Evolutionary conservation across 2,113 vertebrate species (phyloP).

Genomic region (Sinocyclocheilus rhinocerous): DNA sequence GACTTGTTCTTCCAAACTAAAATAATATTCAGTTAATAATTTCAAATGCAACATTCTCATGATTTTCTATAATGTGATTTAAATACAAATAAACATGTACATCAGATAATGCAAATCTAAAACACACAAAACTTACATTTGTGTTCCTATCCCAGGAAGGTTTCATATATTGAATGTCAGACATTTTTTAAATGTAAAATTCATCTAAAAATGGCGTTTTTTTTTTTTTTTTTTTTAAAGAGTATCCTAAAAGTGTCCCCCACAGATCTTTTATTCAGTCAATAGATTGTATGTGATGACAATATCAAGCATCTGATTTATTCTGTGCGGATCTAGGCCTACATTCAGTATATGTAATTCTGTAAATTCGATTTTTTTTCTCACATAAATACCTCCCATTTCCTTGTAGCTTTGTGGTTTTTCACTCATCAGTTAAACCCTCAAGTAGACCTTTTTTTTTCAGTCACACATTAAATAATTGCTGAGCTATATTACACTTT

Average conservation of each 20-base stretch:
- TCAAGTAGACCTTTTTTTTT: constrained; percentile 21
- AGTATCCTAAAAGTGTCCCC: no score
- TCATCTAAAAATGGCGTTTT: background rate
- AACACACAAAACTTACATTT: background rate
- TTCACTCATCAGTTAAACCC: background rate
- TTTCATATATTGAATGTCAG: background rate
- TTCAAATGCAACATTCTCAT: background rate
- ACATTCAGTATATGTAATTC: background rate
- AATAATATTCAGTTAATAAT: background rate
- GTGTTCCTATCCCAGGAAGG: background rate
- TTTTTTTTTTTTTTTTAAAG: no score
- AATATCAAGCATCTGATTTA: background rate
- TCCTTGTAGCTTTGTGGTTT: background rate
- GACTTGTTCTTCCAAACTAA: constrained; percentile 7
- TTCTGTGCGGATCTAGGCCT: background rate
- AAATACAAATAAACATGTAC: background rate
- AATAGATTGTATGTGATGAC: no score
- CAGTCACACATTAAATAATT: constrained; percentile 2
- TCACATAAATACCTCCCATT: background rate
- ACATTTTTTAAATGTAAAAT: background rate
- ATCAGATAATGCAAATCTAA: background rate
- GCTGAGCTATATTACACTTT: constrained; percentile 8
- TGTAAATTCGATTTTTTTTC: background rate
- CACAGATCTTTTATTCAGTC: no score
- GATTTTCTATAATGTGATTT: background rate